Base-by-base conservation (phyloP, 92 coral and sea anemone genomes). In the Siderastrea radians region DNA sequence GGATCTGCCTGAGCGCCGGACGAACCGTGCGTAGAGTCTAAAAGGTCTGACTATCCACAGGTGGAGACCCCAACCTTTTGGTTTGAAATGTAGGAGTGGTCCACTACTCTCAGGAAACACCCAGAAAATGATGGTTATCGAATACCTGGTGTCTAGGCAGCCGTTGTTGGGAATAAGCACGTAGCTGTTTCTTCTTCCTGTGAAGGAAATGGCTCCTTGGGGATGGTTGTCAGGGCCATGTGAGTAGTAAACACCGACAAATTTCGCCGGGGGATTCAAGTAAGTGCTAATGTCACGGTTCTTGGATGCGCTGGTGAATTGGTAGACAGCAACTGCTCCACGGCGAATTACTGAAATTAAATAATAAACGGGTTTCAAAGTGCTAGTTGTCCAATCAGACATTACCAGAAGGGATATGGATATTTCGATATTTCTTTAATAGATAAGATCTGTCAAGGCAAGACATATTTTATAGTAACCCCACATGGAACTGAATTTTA, bases 101-200 rank as follows among this genome's bases (percentile, higher is more conserved):
- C 98, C 98, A 43, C 79, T 9, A 46, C 91, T 84, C 72, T 87
- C 86, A 1, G 95, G 95, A 12, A 54, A 88, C 59, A 92, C 87
- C 95, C 95, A 92, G 26, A 78, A 72, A 67, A 88, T 52, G 26
- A 92, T 92, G 11, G 92, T 92, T 8, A 92, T 69, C 3, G 95
- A 88, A 38, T 75, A 88, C 51, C 87, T 89, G 11, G 85, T 88
- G 72, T 92, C 95, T 44, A 92, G 76, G 57, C 95, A 92, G 60
- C 95, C 95, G 74, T 68, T 83, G 83, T 92, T 84, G n/a, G 95
- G 92, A n/a, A 92, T 88, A 16, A 84, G 52, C 16, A 92, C 95
- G 83, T 92, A 92, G 77, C 95, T 84, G 81, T 61, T 88, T 66
- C 87, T 19, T 53, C 57, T 69, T 71, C 95, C 95, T 17, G 87